Base-by-base conservation (phyloP, 1,140 invertebrate genomes). In the Drosophila pruinosa region DNA sequence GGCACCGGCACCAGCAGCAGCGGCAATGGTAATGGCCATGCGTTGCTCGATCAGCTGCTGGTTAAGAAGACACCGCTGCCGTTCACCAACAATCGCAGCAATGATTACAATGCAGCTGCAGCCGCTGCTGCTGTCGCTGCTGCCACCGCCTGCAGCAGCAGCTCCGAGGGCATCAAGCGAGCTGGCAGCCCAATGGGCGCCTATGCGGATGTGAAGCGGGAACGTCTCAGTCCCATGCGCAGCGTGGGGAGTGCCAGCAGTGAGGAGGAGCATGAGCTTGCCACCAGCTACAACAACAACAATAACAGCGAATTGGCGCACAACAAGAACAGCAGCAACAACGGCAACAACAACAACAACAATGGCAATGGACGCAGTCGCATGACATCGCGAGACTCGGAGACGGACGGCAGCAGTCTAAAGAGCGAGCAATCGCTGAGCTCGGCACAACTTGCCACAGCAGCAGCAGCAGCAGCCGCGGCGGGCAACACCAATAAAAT, bases 21-120 rank as follows among this genome's bases (percentile, higher is more conserved):
- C 93, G 59, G 69, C 8, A 93, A 70, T 93, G 94, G 76, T 92
- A 94, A 48, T 83, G 95, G 72, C 90, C 94, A 94, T 72, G 94
- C 94, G 8, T 89, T 96, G 65, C 92, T 96, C 75, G 95, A 96
- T 82, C 95, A 95, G 89, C 90, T 96, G 70, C 94, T 95, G 77
- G 92, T 94, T 43, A 95, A 94, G 61, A 94, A 94, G 73, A 94
- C 94, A 1, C 88, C 94, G 17, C 91, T 93, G 26, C 92, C 90
- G 67, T 71, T 89, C 22, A 73, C 80, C 68, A 86, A 89, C 12
- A 85, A 89, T 41, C 78, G 74, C 31, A 80, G 36, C 58, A 86
- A 83, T 38, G 89, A 90, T 45, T 90, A 89, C 4, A 28, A 52
- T 17, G 56, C 54, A 12, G 77, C 43, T 22, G 43, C 43, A 3